phyloP scores from a whole-genome alignment of 2,888 invertebrate genomes.

The Coronaproctus castanopsis region DNA sequence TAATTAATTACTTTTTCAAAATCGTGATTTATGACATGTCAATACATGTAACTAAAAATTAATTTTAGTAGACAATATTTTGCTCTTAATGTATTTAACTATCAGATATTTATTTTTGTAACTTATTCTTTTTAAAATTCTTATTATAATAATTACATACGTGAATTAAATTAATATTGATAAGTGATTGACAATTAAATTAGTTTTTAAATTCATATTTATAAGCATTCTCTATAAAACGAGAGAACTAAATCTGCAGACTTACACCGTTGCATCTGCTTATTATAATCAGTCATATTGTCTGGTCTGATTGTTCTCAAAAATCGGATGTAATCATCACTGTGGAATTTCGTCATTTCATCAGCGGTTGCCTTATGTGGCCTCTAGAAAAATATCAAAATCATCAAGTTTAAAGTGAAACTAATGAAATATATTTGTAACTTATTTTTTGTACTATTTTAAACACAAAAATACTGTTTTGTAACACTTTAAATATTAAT shows the following conservation, averaged over 20 bases:
- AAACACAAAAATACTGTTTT: background rate
- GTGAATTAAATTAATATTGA: too few relatives aligned
- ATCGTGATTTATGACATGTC: background rate
- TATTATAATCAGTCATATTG: constrained; percentile 97
- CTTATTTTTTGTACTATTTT: too few relatives aligned
- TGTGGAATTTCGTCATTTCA: constrained; percentile 99
- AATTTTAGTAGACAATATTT: background rate
- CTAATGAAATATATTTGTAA: too few relatives aligned
- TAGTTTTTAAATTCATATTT: too few relatives aligned
- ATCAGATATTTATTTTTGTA: too few relatives aligned
- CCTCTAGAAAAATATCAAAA: constrained; percentile 40
- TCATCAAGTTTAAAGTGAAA: too few relatives aligned
- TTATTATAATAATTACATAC: too few relatives aligned
- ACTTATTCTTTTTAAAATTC: too few relatives aligned
- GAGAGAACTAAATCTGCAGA: too few relatives aligned
- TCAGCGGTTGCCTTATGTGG: constrained; percentile 97
- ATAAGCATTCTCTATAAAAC: too few relatives aligned
- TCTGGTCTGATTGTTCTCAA: constrained; percentile 91
- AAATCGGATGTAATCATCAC: constrained; percentile 97
- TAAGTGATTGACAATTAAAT: too few relatives aligned
- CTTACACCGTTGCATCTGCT: constrained; percentile 96
- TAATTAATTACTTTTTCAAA: background rate
- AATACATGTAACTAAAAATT: constrained; percentile 5
- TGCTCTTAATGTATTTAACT: too few relatives aligned
- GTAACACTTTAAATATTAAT: background rate